phyloP scores from a whole-genome alignment of 2,888 invertebrate species.

The Coelopa pilipes region DNA sequence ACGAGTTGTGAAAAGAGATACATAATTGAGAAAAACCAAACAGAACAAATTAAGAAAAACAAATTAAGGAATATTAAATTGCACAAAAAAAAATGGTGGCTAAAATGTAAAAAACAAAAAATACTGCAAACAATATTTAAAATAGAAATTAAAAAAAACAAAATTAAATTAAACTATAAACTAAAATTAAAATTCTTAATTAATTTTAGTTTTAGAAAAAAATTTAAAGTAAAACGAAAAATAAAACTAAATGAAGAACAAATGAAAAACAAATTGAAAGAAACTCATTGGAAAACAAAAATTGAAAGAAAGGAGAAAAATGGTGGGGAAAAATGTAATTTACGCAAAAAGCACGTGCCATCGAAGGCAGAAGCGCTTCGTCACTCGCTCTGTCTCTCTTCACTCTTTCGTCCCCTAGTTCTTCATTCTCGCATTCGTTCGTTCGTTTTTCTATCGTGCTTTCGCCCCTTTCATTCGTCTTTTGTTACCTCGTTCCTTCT shows the following conservation, averaged over 20 bases:
- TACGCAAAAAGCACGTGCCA: slow-evolving; percentile 28
- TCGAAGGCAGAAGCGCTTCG: background rate
- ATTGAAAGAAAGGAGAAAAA: too few species aligned
- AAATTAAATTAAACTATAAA: background rate
- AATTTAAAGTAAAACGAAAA: background rate
- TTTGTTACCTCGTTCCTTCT: too few species aligned
- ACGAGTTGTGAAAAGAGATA: background rate
- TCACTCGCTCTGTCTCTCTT: background rate
- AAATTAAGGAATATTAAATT: background rate
- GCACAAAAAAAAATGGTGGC: background rate
- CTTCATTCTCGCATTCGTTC: background rate
- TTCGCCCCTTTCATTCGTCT: too few species aligned
- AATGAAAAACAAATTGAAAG: too few species aligned
- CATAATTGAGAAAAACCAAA: background rate
- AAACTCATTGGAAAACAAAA: too few species aligned
- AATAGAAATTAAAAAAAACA: too few species aligned
- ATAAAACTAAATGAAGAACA: background rate
- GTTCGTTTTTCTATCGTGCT: background rate
- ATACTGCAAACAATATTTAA: background rate
- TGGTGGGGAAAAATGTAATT: slow-evolving; percentile 20
- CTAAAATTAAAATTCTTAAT: background rate
- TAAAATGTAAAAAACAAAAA: background rate
- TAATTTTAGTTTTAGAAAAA: background rate
- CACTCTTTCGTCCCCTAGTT: background rate
- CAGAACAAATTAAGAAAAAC: background rate